Evolutionary conservation across 2,113 vertebrate genomes (phyloP).

Genomic region (Nymphicus hollandicus): DNA sequence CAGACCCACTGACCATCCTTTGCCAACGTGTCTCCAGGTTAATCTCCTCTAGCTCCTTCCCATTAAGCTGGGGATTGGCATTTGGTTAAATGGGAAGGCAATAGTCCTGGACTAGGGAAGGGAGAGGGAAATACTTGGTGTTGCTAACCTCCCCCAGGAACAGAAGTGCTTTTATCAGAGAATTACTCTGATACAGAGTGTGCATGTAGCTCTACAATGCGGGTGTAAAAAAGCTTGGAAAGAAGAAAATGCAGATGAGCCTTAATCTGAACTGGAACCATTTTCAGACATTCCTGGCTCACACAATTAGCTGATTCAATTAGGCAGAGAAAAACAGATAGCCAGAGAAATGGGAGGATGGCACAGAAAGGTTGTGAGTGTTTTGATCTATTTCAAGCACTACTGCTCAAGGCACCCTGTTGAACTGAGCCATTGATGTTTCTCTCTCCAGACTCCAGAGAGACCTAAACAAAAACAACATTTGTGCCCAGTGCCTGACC

Average conservation of each 20-base stretch:
- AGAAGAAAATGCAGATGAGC: not conserved
- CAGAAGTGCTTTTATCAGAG: not conserved
- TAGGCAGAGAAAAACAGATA: not conserved
- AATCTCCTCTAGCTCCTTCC: not conserved
- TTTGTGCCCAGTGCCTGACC: not conserved
- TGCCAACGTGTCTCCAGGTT: not conserved
- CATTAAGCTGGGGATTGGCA: not conserved
- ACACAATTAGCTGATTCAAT: conserved; percentile 40
- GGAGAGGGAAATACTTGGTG: not conserved
- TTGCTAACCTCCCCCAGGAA: not conserved
- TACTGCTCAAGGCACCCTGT: not conserved
- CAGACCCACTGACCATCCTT: not conserved
- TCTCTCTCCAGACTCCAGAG: not conserved
- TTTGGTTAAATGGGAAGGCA: not conserved
- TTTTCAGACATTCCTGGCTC: not conserved
- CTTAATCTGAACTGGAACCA: not conserved
- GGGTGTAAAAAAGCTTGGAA: not conserved
- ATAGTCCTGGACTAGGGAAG: not conserved
- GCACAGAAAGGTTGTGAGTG: not conserved
- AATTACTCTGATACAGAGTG: not conserved
- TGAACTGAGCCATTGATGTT: not conserved
- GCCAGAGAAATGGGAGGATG: not conserved
- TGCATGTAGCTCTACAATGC: not conserved
- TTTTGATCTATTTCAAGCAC: not conserved
- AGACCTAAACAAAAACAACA: not conserved